phyloP scores from a whole-genome alignment of 92 coral and sea anemone genomes.

The Phenganax subtilis region DNA sequence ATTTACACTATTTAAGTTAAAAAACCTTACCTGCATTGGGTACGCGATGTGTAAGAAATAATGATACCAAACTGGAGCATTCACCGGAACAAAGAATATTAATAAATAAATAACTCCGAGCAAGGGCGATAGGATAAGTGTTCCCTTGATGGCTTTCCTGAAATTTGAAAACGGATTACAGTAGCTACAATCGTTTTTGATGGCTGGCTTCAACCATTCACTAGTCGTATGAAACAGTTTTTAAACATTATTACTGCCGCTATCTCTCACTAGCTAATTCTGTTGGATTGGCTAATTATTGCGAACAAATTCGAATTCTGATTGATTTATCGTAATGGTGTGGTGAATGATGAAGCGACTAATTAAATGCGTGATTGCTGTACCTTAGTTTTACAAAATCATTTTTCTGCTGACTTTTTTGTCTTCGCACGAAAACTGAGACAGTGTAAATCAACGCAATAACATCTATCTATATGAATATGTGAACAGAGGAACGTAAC shows the following conservation, averaged over 20 bases:
- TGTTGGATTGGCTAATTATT: no score
- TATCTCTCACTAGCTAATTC: background rate
- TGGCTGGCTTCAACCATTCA: no score
- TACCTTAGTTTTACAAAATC: slow-evolving; percentile 28
- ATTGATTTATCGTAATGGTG: background rate
- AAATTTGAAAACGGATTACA: background rate
- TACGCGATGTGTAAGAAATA: slow-evolving; percentile 55
- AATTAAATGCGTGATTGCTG: background rate
- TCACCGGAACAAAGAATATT: slow-evolving; percentile 55
- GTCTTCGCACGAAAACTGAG: slow-evolving; percentile 27
- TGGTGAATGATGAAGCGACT: background rate
- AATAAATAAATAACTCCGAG: slow-evolving; percentile 64
- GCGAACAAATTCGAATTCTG: background rate
- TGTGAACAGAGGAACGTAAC: background rate
- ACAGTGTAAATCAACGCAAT: slow-evolving; percentile 36
- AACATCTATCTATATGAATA: slow-evolving; percentile 15
- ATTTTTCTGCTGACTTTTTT: background rate
- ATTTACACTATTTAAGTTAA: background rate
- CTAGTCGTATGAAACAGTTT: background rate
- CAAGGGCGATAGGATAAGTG: slow-evolving; percentile 59
- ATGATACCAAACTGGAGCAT: slow-evolving; percentile 49
- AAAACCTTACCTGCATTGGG: slow-evolving; percentile 70
- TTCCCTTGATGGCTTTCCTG: slow-evolving; percentile 64
- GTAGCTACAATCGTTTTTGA: no score
- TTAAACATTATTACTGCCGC: background rate